Conservation (phyloP, 1,140 invertebrate species). For the Globodera ellingtonae region DNA sequence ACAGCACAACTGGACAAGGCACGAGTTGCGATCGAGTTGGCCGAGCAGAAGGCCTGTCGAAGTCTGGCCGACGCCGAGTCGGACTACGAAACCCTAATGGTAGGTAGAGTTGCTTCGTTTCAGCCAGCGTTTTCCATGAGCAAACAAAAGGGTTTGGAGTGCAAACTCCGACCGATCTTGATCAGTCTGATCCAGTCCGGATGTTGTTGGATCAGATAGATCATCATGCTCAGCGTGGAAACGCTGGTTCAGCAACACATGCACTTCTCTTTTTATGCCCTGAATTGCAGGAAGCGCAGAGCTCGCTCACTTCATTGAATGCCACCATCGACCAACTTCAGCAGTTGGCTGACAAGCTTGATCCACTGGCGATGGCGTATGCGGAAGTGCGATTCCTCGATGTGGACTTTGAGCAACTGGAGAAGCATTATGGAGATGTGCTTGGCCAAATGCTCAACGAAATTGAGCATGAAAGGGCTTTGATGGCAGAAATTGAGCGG, state of each 20-base stretch:
- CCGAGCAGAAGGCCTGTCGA: slow-evolving; percentile 40
- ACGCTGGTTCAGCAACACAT: too few relatives aligned
- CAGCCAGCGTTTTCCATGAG: slow-evolving; percentile 11
- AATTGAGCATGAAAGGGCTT: slow-evolving; percentile 33
- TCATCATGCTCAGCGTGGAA: not conserved
- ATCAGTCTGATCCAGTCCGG: too few relatives aligned
- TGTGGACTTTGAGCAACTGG: slow-evolving; percentile 51
- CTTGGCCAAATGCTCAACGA: slow-evolving; percentile 33
- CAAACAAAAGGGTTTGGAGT: slow-evolving; percentile 8
- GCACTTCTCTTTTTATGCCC: too few relatives aligned
- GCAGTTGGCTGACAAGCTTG: slow-evolving; percentile 51
- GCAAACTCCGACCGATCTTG: not conserved
- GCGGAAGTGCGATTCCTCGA: slow-evolving; percentile 57
- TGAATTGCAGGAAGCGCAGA: slow-evolving; percentile 30
- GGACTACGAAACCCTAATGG: slow-evolving; percentile 42
- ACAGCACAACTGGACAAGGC: slow-evolving; percentile 42
- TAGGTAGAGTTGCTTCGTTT: not conserved
- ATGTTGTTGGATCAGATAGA: not conserved
- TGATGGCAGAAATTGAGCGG: slow-evolving; percentile 11
- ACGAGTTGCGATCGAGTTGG: slow-evolving; percentile 41
- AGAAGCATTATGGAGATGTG: slow-evolving; percentile 52
- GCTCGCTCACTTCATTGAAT: slow-evolving; percentile 29
- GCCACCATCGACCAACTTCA: slow-evolving; percentile 47
- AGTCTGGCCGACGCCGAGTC: slow-evolving; percentile 35
- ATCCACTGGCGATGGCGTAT: slow-evolving; percentile 55